Evolutionary conservation across 2,888 invertebrate genomes (phyloP), one percentile per base, ranked within the genome.

Genomic region (Yponomeuta cagnagella): DNA sequence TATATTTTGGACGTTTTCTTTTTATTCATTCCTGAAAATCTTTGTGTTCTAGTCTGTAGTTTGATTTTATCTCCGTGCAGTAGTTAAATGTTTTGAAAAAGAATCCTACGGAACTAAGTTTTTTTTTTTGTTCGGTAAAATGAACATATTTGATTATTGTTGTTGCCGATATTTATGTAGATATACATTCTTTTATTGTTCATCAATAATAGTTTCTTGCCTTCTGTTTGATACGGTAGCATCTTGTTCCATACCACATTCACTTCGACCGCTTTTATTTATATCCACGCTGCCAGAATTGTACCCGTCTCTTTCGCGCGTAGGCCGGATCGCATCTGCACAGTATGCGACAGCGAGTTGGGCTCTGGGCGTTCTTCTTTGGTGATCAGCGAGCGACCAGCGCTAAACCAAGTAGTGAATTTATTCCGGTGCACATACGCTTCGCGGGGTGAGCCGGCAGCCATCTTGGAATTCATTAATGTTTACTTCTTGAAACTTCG

Each of bases 361-460:
- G n/a, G 15, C 65, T 43, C 52, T 48, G 52, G 4, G 8, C 68
- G 30, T 52, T 10, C 23, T 52, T 10, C 72, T 71, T 74, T 75
- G 76, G 72, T 74, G 74, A 75, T 74, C 76, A 75, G 74, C 76
- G 77, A 76, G 37, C 10, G 30, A 23, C 76, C 81, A 81, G 79
- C 80, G 79, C 78, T 76, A 74, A 75, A 75, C 78, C 74, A 74
- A 78, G 81, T 82, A 79, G 79, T 82, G 83, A 84, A 85, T 84
- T 84, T 85, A 86, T 87, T 84, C 85, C 84, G 86, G 83, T 86
- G 82, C 82, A 84, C 76, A 76, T 77, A 79, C 76, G 77, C 75
- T 74, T 74, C 68, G 71, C 75, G 33, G 33, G 3, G 68, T 9
- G 52, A 23, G 48, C 9, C 72, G 76, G 75, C 82, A 76, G 86